Evolutionary conservation across 2,113 vertebrate species (phyloP).

Genomic region (Nibea coibor): DNA sequence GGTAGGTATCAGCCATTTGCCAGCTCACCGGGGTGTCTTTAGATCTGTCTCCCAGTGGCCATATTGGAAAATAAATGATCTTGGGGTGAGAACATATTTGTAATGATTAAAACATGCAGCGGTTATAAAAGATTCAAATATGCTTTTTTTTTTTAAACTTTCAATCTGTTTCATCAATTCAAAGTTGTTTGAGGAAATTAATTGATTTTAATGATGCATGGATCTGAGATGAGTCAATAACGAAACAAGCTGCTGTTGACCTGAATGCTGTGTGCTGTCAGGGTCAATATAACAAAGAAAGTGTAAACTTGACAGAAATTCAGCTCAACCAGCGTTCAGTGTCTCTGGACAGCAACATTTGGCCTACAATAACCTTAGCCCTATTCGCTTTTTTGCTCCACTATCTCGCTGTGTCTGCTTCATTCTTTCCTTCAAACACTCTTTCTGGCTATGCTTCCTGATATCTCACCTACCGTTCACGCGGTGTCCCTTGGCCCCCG

Average conservation of each 20-base stretch:
- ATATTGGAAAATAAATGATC: slow-evolving; percentile 55
- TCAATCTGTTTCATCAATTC: slow-evolving; percentile 54
- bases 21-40: slow-evolving; percentile 63
- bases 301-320: slow-evolving; percentile 45
- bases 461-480: slow-evolving; percentile 58
- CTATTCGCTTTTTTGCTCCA: background rate
- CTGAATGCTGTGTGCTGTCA: slow-evolving; percentile 45
- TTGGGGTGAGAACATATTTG: slow-evolving; percentile 58
- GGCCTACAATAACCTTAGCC: slow-evolving; percentile 46
- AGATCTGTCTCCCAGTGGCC: slow-evolving; percentile 57
- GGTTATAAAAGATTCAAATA: slow-evolving; percentile 59
- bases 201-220: slow-evolving; percentile 68
- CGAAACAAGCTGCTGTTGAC: slow-evolving; percentile 46
- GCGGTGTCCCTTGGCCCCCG: slow-evolving; percentile 45
- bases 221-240: slow-evolving; percentile 53
- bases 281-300: slow-evolving; percentile 44
- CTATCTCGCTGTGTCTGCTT: slow-evolving; percentile 22
- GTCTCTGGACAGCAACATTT: slow-evolving; percentile 55
- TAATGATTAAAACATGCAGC: slow-evolving; percentile 68
- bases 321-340: slow-evolving; percentile 6
- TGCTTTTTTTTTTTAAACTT: slow-evolving; percentile 35
- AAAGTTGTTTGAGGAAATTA: slow-evolving; percentile 45
- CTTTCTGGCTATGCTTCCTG: slow-evolving; percentile 35
- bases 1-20: slow-evolving; percentile 66
- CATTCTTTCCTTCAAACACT: slow-evolving; percentile 43